These are phyloP conservation scores for Drosophila bifasciata DNA, from an alignment of 1,140 invertebrate genomes.

Conservation along the genomic window DNA sequence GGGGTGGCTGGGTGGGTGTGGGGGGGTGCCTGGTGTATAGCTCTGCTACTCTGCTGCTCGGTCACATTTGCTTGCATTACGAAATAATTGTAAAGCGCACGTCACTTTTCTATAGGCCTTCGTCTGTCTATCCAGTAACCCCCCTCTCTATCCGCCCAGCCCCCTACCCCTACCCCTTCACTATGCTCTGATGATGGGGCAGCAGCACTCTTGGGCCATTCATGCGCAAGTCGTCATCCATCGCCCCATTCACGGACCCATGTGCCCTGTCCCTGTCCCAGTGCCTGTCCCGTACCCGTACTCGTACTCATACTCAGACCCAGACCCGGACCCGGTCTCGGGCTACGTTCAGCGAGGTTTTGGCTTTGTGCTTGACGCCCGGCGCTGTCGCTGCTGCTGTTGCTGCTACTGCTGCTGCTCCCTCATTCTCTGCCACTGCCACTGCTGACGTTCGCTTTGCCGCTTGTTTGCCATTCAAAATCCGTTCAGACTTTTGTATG, in stretches of 20 bases:
- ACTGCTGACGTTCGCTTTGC: constrained; percentile 44
- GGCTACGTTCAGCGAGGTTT: constrained; percentile 46
- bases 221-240: constrained; percentile 75
- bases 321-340: constrained; percentile 26
- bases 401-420: background rate
- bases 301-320: constrained; percentile 7
- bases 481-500: constrained; percentile 80
- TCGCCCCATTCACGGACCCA: constrained; percentile 66
- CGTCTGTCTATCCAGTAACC: constrained; percentile 57
- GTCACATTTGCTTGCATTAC: constrained; percentile 80
- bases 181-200: no score
- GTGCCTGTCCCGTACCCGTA: constrained; percentile 26
- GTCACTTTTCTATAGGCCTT: constrained; percentile 81
- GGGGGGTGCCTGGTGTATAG: background rate
- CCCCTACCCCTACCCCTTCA: background rate
- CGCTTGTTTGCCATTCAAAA: constrained; percentile 82
- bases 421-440: background rate
- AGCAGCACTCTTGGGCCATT: constrained; percentile 70
- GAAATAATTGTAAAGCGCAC: constrained; percentile 81
- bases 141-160: background rate
- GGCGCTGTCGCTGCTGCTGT: constrained; percentile 1
- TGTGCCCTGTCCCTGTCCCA: constrained; percentile 13
- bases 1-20: no score
- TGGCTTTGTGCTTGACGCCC: constrained; percentile 50
- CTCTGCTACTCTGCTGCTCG: constrained; percentile 47